A percentile compares a stretch with the other conserved stretches of the same genome.
Evolutionary conservation across 2,888 invertebrate genomes (phyloP).

Genomic region (Cylloceria caligata): DNA sequence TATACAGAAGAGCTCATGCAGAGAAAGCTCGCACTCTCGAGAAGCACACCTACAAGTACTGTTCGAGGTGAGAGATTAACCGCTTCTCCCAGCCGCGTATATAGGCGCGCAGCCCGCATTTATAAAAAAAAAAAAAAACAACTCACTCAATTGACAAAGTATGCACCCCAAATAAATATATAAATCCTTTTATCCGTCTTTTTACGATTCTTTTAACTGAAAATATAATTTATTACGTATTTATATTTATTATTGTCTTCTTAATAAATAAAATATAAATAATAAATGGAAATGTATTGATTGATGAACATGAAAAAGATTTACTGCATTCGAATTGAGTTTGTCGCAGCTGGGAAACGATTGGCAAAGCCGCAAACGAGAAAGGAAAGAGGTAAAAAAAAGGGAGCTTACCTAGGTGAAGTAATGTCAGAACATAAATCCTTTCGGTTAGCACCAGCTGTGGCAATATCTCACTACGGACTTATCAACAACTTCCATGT

Average conservation of each 20-base stretch:
- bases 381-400: neutral
- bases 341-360: constrained; percentile 1
- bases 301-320: neutral
- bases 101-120: neutral
- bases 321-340: constrained; percentile 6
- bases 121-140: neutral
- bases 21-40: constrained; percentile 48
- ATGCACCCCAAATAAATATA: neutral
- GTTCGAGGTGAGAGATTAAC: constrained; percentile 50
- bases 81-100: constrained; percentile 13
- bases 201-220: neutral
- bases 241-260: neutral
- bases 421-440: constrained; percentile 16
- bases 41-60: constrained; percentile 37
- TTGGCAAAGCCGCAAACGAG: neutral
- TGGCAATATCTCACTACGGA: constrained; percentile 8
- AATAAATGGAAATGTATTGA: no score
- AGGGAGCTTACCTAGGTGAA: neutral
- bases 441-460: constrained; percentile 12
- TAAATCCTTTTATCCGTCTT: neutral
- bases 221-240: neutral
- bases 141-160: neutral
- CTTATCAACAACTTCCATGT: no score
- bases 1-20: constrained; percentile 44
- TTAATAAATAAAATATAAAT: neutral